A percentile compares a stretch with the other conserved stretches of the same genome.
Conservation (phyloP, 1,140 invertebrate species). For the Helicoverpa armigera region DNA sequence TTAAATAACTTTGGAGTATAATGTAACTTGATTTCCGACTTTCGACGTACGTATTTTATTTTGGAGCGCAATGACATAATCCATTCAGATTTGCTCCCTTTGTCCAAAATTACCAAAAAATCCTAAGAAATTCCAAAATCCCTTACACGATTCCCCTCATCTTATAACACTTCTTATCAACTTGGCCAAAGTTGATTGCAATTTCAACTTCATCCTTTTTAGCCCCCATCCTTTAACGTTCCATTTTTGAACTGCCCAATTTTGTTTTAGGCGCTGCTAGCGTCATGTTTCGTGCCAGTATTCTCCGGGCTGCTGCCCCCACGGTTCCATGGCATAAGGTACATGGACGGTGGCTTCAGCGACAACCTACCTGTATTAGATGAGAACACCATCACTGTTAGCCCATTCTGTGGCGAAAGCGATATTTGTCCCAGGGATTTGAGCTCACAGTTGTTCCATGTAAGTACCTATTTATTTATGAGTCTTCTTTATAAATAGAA, state of each 20-base stretch:
- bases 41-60: no score
- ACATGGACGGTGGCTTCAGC: conserved; percentile 99
- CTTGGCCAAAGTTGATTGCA: no score
- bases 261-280: conserved; percentile 92
- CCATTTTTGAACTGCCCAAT: neutral
- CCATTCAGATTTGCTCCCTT: no score
- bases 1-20: neutral
- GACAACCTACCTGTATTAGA: conserved; percentile 98
- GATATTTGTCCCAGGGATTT: conserved; percentile 98
- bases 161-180: no score
- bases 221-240: neutral
- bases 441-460: conserved; percentile 94
- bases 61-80: no score
- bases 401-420: conserved; percentile 98
- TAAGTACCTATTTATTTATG: conserved; percentile 84
- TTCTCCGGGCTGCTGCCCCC: conserved; percentile 98
- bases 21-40: neutral
- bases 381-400: conserved; percentile 98
- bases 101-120: no score
- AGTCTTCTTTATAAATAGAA: neutral
- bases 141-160: no score
- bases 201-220: no score
- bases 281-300: conserved; percentile 97
- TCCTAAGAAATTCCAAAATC: no score
- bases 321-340: conserved; percentile 94